Percentiles rank a stretch among this genome's conserved stretches.
Conservation (phyloP, 2,113 vertebrate genomes). For the Psilopsiagon aurifrons region DNA sequence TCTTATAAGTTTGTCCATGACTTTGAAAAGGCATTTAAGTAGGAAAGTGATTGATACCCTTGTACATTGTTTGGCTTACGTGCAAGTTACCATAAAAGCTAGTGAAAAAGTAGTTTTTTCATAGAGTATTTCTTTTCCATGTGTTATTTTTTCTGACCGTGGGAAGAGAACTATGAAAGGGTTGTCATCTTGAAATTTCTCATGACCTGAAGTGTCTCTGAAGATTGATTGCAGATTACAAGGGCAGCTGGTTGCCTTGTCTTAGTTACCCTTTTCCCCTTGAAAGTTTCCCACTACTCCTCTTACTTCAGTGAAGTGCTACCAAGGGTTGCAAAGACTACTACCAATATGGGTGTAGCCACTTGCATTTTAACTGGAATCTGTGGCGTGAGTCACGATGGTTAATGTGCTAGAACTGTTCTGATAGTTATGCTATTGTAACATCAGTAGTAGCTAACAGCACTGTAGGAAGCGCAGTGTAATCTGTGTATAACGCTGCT, state of each 20-base stretch:
- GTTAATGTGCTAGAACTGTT: background rate
- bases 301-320: background rate
- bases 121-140: conserved; percentile 40
- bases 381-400: background rate
- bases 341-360: background rate
- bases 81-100: conserved; percentile 26
- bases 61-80: background rate
- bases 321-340: background rate
- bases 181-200: conserved; percentile 58
- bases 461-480: background rate
- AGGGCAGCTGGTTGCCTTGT: conserved; percentile 33
- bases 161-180: conserved; percentile 44
- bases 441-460: background rate
- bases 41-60: conserved; percentile 31
- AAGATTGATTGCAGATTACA: background rate
- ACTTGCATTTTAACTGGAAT: background rate
- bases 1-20: background rate
- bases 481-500: background rate
- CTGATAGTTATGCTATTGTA: background rate
- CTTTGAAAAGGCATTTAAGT: conserved; percentile 10
- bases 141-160: conserved; percentile 54
- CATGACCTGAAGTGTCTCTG: conserved; percentile 60
- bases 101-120: background rate
- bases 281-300: background rate
- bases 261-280: background rate